Evolutionary conservation across 2,113 vertebrate species (phyloP).

Genomic region (Ailuropoda melanoleuca): DNA sequence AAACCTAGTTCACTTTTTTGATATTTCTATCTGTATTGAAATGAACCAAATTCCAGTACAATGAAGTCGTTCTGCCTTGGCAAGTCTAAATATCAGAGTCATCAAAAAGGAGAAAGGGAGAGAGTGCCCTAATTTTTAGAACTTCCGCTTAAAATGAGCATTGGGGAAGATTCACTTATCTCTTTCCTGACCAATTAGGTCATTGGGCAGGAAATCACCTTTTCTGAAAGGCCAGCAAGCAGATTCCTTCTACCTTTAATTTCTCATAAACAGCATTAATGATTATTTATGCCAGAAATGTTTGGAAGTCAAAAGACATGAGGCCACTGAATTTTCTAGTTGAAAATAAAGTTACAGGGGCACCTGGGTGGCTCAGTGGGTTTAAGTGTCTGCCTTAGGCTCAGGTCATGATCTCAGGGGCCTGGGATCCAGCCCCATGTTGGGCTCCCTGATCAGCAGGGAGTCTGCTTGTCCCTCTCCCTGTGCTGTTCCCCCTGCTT

Average conservation of each 20-base stretch:
- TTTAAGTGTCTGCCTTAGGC: neutral
- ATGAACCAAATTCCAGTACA: slow-evolving; percentile 57
- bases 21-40: slow-evolving; percentile 44
- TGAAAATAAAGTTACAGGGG: slow-evolving; percentile 35
- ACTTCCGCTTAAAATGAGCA: slow-evolving; percentile 14
- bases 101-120: slow-evolving; percentile 20
- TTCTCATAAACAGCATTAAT: slow-evolving; percentile 43
- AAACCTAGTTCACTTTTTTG: slow-evolving; percentile 41
- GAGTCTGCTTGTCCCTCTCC: neutral
- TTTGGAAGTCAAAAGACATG: slow-evolving; percentile 22
- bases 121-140: slow-evolving; percentile 36
- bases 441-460: neutral
- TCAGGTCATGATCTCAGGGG: neutral
- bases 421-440: neutral
- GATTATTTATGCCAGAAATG: neutral
- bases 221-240: slow-evolving; percentile 67
- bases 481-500: neutral
- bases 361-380: neutral
- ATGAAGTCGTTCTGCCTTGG: slow-evolving; percentile 50
- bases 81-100: slow-evolving; percentile 41
- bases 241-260: slow-evolving; percentile 44
- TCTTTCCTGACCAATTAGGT: slow-evolving; percentile 70
- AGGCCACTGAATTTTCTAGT: slow-evolving; percentile 27
- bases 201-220: slow-evolving; percentile 67
- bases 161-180: slow-evolving; percentile 42